Percentiles rank a stretch among this genome's conserved stretches.
These are phyloP conservation scores for Paedocypris micromegethes DNA, from an alignment of 2,797 vertebrate genomes.

Conservation along the genomic window DNA sequence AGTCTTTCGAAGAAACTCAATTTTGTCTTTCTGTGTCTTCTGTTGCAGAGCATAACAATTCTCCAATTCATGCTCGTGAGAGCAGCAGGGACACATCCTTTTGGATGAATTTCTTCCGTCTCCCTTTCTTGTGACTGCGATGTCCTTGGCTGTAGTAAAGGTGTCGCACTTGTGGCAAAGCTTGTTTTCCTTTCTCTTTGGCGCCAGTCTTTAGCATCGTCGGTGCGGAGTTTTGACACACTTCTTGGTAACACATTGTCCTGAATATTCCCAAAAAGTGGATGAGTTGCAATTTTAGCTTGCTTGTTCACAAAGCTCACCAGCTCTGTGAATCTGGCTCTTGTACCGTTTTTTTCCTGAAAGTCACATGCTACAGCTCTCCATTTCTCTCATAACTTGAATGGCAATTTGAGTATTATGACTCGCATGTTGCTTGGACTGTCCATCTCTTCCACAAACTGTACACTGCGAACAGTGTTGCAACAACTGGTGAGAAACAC, in stretches of 20 bases:
- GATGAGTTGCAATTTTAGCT: conserved; percentile 15
- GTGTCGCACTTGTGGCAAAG: conserved; percentile 1
- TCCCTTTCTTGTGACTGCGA: neutral
- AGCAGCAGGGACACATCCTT: conserved; percentile 11
- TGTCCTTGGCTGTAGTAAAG: neutral
- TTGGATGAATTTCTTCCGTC: neutral
- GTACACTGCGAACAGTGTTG: conserved; percentile 26
- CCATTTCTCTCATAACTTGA: conserved; percentile 25
- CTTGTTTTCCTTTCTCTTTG: conserved; percentile 2
- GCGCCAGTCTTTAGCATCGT: conserved; percentile 1
- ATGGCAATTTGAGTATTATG: conserved; percentile 14
- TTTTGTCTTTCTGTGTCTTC: conserved; percentile 32
- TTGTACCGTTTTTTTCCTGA: conserved; percentile 8
- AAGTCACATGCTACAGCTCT: conserved; percentile 12
- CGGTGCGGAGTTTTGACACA: conserved; percentile 17
- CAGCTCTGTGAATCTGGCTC: conserved; percentile 35
- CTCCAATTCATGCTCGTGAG: neutral
- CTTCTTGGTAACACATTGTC: neutral
- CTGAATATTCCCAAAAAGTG: conserved; percentile 16
- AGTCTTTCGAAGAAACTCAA: conserved; percentile 22
- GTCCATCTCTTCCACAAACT: conserved; percentile 23
- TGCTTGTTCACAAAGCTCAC: conserved; percentile 33
- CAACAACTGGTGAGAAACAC: conserved; percentile 25
- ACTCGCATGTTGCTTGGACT: conserved; percentile 6
- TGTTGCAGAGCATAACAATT: conserved; percentile 1